These are phyloP conservation scores for Engraulis encrasicolus DNA, from an alignment of 2,113 vertebrate species.

Conservation along the genomic window DNA sequence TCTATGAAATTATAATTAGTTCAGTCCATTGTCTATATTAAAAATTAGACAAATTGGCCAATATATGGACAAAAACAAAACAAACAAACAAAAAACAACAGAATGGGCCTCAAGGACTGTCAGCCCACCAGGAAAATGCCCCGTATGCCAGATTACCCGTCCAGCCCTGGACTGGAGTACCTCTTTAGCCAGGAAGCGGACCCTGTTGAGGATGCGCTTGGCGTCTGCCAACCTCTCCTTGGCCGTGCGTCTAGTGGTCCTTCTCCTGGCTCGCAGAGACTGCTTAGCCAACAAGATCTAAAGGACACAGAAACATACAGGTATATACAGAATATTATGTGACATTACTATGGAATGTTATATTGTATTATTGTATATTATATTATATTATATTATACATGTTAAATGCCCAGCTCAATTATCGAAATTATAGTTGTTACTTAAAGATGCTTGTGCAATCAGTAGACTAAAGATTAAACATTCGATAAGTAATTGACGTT, in stretches of 20 bases:
- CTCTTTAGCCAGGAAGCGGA: conserved; percentile 83
- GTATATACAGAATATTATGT: neutral
- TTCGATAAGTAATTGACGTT: too few relatives aligned
- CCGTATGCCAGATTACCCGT: conserved; percentile 87
- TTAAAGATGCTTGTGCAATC: neutral
- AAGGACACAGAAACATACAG: neutral
- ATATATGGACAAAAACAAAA: too few relatives aligned
- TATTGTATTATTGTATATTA: too few relatives aligned
- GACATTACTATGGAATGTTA: too few relatives aligned
- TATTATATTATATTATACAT: too few relatives aligned
- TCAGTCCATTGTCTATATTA: too few relatives aligned
- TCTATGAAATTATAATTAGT: too few relatives aligned
- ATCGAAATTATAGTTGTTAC: neutral
- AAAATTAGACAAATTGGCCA: too few relatives aligned
- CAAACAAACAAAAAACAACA: too few relatives aligned
- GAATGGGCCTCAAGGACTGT: too few relatives aligned
- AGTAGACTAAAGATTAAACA: neutral
- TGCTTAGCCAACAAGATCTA: conserved; percentile 81
- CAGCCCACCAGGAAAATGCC: conserved; percentile 70
- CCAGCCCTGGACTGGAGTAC: conserved; percentile 81
- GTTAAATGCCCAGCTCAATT: neutral
- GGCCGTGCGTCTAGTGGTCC: conserved; percentile 69
- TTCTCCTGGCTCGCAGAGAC: conserved; percentile 68
- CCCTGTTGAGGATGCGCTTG: conserved; percentile 78
- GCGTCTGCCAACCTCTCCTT: conserved; percentile 76